Evolutionary conservation across 2,888 invertebrate genomes (phyloP), one percentile per base, ranked within the genome.

Genomic region (Cryptocheilus praepositus): DNA sequence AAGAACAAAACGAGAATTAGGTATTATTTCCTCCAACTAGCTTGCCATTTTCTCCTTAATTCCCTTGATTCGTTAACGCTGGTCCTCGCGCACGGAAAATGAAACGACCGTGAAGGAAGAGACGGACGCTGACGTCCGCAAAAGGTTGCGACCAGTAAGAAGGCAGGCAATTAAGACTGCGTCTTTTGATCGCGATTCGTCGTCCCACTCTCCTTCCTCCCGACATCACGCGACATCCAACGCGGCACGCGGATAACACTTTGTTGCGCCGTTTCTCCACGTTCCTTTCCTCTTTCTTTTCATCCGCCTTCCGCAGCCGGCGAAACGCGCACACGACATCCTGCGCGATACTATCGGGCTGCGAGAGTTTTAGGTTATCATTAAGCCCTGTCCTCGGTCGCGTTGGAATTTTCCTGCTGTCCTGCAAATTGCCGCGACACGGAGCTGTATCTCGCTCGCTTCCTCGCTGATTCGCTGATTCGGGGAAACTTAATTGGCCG

Each of bases 191-290:
- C 76, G 44, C 59, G 76, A 74, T 76, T 68, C 71, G 64, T 61
- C 64, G 70, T 63, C 66, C 73, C 69, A 36, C 36, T 11, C 49
- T 16, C 19, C 56, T 66, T 71, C 71, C 72, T 60, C 64, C 56
- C 55, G 22, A 49, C 43, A 75, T 73, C 77, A 75, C 78, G 77
- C 77, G 77, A 77, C 72, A 67, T 66, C 64, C 45, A 67, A 58
- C 49, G 28, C 25, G 44, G 28, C 4, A n/a, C 43, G 21, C 36
- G 18, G 49, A 59, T 16, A 58, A 61, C 62, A 76, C 69, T 69
- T 74, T 62, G 74, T 74, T 67, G 43, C 63, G 49, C 36, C 49
- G 49, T 49, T 49, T 60, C 61, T 65, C 53, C 28, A 61, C 54
- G 36, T 64, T 15, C 13, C 21, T 46, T 58, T 45, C 16, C 7